Evolutionary conservation across 2,888 invertebrate genomes (phyloP).

Genomic region (Caenorhabditis sulstoni): DNA sequence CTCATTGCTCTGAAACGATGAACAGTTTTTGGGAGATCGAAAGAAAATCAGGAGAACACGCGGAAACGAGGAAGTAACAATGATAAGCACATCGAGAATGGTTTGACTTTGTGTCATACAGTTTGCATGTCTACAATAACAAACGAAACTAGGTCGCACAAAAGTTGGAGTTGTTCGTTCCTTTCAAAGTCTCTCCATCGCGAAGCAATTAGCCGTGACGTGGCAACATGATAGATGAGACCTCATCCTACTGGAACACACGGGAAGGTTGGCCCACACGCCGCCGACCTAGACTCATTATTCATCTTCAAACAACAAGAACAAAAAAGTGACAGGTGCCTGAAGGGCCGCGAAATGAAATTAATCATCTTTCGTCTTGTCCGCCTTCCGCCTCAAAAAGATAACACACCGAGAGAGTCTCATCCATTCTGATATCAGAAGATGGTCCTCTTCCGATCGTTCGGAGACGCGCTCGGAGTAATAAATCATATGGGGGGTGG

Average conservation of each 20-base stretch:
- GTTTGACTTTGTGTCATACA: too few relatives aligned
- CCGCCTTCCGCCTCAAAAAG: too few relatives aligned
- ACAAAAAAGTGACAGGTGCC: slow-evolving; percentile 24
- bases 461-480: neutral
- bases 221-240: neutral
- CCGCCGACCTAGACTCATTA: neutral
- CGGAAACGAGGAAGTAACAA: neutral
- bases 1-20: slow-evolving; percentile 50
- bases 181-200: too few relatives aligned
- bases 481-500: slow-evolving; percentile 44
- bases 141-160: neutral
- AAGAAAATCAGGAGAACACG: neutral
- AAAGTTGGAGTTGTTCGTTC: neutral
- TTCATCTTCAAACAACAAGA: slow-evolving; percentile 2
- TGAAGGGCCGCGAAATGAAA: slow-evolving; percentile 6
- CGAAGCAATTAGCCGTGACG: neutral
- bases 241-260: neutral
- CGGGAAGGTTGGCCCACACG: too few relatives aligned
- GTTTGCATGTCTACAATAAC: neutral
- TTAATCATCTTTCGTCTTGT: slow-evolving; percentile 26
- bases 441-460: neutral
- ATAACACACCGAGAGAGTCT: neutral
- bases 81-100: too few relatives aligned
- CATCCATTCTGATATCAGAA: neutral
- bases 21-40: neutral